Conservation (phyloP, 2,113 vertebrate genomes). For the Tachuris rubrigastra region DNA sequence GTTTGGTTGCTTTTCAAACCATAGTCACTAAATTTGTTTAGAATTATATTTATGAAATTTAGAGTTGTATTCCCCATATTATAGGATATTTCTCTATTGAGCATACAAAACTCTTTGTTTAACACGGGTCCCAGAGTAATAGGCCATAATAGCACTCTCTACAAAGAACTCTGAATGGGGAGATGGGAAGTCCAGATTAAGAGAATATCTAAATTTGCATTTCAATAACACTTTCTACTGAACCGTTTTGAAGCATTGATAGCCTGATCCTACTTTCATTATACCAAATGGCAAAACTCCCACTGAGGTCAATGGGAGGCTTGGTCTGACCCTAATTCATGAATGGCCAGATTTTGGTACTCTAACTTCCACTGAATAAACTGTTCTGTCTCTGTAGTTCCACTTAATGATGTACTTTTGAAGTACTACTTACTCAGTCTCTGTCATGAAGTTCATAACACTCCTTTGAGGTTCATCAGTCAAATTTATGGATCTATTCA, state of each 20-base stretch:
- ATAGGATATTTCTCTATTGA: background rate
- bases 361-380: background rate
- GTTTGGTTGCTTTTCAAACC: background rate
- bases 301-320: background rate
- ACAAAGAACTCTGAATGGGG: background rate
- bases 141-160: background rate
- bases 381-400: background rate
- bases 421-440: background rate
- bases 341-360: background rate
- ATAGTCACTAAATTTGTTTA: background rate
- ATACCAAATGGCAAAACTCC: conserved; percentile 19
- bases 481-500: background rate
- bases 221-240: conserved; percentile 18
- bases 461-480: background rate
- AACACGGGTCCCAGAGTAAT: background rate
- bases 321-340: conserved; percentile 13
- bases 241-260: background rate
- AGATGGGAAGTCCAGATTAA: conserved; percentile 54
- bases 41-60: background rate
- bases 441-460: background rate
- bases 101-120: background rate
- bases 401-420: background rate
- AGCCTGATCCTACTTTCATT: background rate
- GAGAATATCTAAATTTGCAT: conserved; percentile 33
- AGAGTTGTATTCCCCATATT: background rate